phyloP scores from a whole-genome alignment of 1,140 invertebrate genomes.

The Cyphomyrmex costatus region DNA sequence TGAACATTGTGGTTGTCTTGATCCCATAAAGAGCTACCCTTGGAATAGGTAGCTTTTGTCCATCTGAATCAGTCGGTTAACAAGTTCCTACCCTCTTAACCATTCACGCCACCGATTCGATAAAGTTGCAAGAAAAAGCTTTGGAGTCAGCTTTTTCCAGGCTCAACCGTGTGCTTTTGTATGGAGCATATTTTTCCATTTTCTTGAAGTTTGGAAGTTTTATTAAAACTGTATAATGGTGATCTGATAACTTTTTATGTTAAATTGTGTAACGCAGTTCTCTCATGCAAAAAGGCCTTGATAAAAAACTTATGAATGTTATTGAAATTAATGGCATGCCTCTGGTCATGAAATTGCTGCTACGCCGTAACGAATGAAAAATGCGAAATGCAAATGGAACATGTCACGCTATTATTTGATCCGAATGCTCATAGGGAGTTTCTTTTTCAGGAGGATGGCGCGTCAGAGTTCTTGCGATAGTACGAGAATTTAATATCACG shows the following conservation, averaged over 20 bases:
- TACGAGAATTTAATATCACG: conserved; percentile 72
- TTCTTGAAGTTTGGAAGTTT: conserved; percentile 25
- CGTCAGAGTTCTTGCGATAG: conserved; percentile 58
- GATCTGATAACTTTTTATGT: conserved; percentile 40
- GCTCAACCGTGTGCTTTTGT: background rate
- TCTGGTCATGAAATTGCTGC: conserved; percentile 23
- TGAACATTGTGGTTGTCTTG: conserved; percentile 37
- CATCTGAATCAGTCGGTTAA: conserved; percentile 69
- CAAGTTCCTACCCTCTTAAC: conserved; percentile 73
- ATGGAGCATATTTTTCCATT: conserved; percentile 7
- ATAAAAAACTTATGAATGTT: conserved; percentile 6
- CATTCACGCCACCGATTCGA: conserved; percentile 63
- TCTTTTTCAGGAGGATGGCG: conserved; percentile 45
- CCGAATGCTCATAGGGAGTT: conserved; percentile 50
- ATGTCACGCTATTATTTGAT: conserved; percentile 68
- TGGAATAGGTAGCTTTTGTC: conserved; percentile 69
- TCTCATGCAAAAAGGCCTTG: background rate
- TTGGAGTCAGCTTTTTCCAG: conserved; percentile 58
- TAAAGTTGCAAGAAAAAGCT: conserved; percentile 68
- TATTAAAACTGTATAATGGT: conserved; percentile 44
- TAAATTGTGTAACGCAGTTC: conserved; percentile 4
- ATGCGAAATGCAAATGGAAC: conserved; percentile 51
- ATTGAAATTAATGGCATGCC: conserved; percentile 44
- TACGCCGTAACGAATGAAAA: conserved; percentile 54
- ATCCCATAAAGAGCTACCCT: conserved; percentile 37